Evolutionary conservation across 2,113 vertebrate genomes (phyloP).

Genomic region (Vulpes ferrilata): DNA sequence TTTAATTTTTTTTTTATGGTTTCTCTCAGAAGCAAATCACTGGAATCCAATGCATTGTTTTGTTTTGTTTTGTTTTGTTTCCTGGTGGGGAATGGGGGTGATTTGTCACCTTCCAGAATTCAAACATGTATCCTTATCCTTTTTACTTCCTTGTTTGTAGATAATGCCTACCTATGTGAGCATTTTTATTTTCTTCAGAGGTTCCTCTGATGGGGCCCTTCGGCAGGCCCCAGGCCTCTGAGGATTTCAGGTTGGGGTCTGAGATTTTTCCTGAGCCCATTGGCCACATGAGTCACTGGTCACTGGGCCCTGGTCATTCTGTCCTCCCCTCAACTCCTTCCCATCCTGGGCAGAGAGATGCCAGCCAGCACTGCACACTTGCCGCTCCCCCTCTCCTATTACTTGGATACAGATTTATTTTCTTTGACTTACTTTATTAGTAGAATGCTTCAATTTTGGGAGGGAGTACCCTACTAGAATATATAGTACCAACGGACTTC

Average conservation of each 20-base stretch:
- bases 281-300: neutral
- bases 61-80: neutral
- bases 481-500: neutral
- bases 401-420: neutral
- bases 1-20: neutral
- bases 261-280: neutral
- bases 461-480: neutral
- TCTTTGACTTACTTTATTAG: neutral
- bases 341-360: neutral
- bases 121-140: neutral
- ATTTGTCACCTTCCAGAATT: neutral
- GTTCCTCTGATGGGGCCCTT: neutral
- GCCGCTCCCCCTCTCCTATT: neutral
- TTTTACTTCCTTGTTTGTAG: neutral
- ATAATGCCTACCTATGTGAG: neutral
- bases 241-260: neutral
- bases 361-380: neutral
- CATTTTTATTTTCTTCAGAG: neutral
- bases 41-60: no score
- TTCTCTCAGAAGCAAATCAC: neutral
- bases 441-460: neutral
- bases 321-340: neutral
- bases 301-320: neutral
- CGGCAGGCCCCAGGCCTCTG: neutral
- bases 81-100: neutral